Evolutionary conservation across 2,113 vertebrate species (phyloP), one percentile per base, ranked within the genome.

Genomic region (Ramphastos sulfuratus): DNA sequence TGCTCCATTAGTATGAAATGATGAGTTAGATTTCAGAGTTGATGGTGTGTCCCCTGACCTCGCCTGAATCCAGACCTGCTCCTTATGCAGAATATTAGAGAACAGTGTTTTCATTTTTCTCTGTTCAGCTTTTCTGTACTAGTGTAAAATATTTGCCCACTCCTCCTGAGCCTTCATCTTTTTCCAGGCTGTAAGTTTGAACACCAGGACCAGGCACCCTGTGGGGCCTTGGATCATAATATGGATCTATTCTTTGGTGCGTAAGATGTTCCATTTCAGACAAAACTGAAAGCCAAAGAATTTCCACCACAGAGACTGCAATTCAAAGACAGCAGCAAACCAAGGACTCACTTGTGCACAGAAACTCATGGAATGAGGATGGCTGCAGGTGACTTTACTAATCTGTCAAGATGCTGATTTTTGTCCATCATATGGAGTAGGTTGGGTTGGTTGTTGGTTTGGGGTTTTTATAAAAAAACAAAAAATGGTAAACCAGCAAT

Each of bases 241-340:
- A 70, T 3, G n/a, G 76, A 72, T 82, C 58, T 66, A 1, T 87
- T 92, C 90, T 93, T 92, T 87, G 91, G 84, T 96, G 87, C 55
- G 5, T 85, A 87, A 87, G 59, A 30, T 92, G 72, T 76, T 89
- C 88, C 54, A 44, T 33, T 35, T 89, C 44, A 87, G 79, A 86
- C 7, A 30, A 48, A 81, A 90, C 0, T 60, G 58, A 93, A 96
- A 96, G 94, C 97, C 96, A 96, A 96, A 96, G 96, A 88, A 88
- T 61, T 93, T 85, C 72, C 48, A 39, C 48, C 76, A 81, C 87
- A 90, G 78, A 70, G 67, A 82, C 65, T 64, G 54, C 0, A 0
- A 66, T 31, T 66, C 66, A 89, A 72, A 66, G 78, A 66, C 27
- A 89, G 27, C 70, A 77, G 66, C 88, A 86, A 93, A 91, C 46